Evolutionary conservation across 2,797 vertebrate species (phyloP).

Genomic region (Catostomus latipinnis): DNA sequence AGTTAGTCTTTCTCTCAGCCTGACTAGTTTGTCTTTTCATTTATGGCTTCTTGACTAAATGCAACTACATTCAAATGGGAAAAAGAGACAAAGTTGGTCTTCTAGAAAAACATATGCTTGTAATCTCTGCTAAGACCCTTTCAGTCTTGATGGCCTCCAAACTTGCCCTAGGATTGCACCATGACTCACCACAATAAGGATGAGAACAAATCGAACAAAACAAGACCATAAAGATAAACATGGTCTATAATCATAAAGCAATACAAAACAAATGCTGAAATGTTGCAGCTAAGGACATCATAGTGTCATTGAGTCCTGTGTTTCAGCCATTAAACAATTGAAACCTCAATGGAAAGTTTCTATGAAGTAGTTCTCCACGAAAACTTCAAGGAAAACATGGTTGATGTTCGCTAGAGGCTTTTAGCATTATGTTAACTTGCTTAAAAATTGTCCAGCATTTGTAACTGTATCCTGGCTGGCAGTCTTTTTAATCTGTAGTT

Average conservation of each 20-base stretch:
- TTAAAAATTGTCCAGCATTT: slow-evolving; percentile 46
- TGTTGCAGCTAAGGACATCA: background rate
- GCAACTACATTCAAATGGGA: slow-evolving; percentile 47
- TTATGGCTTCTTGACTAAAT: slow-evolving; percentile 38
- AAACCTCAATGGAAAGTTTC: slow-evolving; percentile 31
- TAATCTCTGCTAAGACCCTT: slow-evolving; percentile 64
- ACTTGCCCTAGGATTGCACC: slow-evolving; percentile 35
- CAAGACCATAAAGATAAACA: background rate
- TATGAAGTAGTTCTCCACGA: background rate
- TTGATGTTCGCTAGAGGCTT: slow-evolving; percentile 49
- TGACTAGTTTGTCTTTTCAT: slow-evolving; percentile 2
- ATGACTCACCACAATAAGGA: background rate
- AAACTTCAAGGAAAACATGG: slow-evolving; percentile 24
- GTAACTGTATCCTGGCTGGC: slow-evolving; percentile 53
- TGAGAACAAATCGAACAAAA: slow-evolving; percentile 27
- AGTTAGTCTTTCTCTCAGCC: slow-evolving; percentile 20
- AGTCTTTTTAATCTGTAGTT: slow-evolving; percentile 50
- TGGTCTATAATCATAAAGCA: background rate
- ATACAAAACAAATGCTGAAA: slow-evolving; percentile 35
- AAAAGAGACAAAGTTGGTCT: background rate
- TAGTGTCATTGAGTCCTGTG: background rate
- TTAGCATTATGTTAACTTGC: slow-evolving; percentile 48
- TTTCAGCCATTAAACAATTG: slow-evolving; percentile 23
- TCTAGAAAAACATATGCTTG: slow-evolving; percentile 59
- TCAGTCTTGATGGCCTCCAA: slow-evolving; percentile 60